A percentile compares a stretch with the other conserved stretches of the same genome.
phyloP scores from a whole-genome alignment of 2,113 vertebrate species.

The Triplophysa rosa region DNA sequence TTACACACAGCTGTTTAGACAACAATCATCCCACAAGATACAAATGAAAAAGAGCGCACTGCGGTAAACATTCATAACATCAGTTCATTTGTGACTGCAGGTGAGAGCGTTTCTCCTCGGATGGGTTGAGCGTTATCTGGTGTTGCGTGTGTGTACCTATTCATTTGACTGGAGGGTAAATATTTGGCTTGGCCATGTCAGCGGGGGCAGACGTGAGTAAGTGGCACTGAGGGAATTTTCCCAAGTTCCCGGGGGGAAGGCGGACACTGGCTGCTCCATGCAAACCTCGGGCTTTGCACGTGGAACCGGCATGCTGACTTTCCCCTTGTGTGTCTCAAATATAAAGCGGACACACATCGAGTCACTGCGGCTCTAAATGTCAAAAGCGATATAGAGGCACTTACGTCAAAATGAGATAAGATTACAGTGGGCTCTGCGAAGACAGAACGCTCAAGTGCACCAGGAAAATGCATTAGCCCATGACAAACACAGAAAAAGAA shows the following conservation, averaged over 20 bases:
- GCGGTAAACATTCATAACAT: too few relatives aligned
- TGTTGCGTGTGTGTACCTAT: constrained; percentile 22
- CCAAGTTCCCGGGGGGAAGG: constrained; percentile 28
- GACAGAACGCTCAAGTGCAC: constrained; percentile 30
- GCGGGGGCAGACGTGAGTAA: constrained; percentile 23
- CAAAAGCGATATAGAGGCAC: constrained; percentile 32
- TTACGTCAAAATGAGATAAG: constrained; percentile 47
- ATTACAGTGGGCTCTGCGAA: constrained; percentile 43
- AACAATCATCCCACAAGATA: background rate
- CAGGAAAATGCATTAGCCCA: constrained; percentile 35
- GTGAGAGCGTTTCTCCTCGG: background rate
- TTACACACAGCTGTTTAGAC: background rate
- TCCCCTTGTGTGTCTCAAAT: constrained; percentile 12
- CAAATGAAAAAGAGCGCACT: background rate
- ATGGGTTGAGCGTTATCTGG: constrained; percentile 35
- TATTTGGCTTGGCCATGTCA: constrained; percentile 47
- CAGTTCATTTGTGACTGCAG: background rate
- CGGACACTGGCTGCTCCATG: constrained; percentile 24
- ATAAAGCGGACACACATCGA: background rate
- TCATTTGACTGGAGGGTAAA: constrained; percentile 51
- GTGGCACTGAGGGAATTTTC: constrained; percentile 49
- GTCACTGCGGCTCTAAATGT: constrained; percentile 43
- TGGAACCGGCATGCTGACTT: constrained; percentile 27
- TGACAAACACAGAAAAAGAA: background rate
- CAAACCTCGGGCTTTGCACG: constrained; percentile 19